Evolutionary conservation across 2,888 invertebrate species (phyloP).

Genomic region (Biston stratarius): DNA sequence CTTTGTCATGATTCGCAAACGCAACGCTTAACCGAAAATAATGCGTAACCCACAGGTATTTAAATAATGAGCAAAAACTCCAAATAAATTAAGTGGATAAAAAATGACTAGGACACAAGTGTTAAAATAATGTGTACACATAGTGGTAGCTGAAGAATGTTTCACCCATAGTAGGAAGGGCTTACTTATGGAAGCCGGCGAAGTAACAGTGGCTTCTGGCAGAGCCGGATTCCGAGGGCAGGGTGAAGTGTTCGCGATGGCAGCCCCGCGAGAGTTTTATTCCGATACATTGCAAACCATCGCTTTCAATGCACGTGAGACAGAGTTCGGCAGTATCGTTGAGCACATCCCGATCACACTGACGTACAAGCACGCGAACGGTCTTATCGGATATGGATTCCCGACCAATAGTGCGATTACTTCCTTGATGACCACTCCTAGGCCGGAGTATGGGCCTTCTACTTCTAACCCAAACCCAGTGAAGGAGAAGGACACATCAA

Average conservation of each 20-base stretch:
- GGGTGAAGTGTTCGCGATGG: slow-evolving; percentile 71
- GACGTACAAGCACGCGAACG: slow-evolving; percentile 67
- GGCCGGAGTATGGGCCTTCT: slow-evolving; percentile 58
- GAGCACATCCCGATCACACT: slow-evolving; percentile 76
- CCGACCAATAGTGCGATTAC: slow-evolving; percentile 62
- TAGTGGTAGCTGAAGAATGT: slow-evolving; percentile 61
- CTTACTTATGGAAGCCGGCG: slow-evolving; percentile 81
- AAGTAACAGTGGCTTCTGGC: slow-evolving; percentile 77
- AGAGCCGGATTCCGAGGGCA: slow-evolving; percentile 60
- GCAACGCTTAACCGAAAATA: slow-evolving; percentile 41
- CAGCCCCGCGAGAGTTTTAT: slow-evolving; percentile 70
- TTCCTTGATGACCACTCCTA: slow-evolving; percentile 58
- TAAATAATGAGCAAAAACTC: slow-evolving; percentile 48
- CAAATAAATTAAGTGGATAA: slow-evolving; percentile 16
- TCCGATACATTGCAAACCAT: slow-evolving; percentile 74
- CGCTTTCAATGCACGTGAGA: slow-evolving; percentile 76
- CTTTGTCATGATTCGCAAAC: slow-evolving; percentile 49
- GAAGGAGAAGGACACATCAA: slow-evolving; percentile 64
- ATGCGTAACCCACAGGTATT: slow-evolving; percentile 34
- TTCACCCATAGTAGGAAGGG: slow-evolving; percentile 79
- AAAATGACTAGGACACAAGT: slow-evolving; percentile 64
- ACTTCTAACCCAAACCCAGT: slow-evolving; percentile 61
- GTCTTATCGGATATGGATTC: slow-evolving; percentile 57
- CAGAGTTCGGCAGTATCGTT: slow-evolving; percentile 77
- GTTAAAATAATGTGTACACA: slow-evolving; percentile 61